phyloP scores from a whole-genome alignment of 2,113 vertebrate genomes.

The Neotragus moschatus region DNA sequence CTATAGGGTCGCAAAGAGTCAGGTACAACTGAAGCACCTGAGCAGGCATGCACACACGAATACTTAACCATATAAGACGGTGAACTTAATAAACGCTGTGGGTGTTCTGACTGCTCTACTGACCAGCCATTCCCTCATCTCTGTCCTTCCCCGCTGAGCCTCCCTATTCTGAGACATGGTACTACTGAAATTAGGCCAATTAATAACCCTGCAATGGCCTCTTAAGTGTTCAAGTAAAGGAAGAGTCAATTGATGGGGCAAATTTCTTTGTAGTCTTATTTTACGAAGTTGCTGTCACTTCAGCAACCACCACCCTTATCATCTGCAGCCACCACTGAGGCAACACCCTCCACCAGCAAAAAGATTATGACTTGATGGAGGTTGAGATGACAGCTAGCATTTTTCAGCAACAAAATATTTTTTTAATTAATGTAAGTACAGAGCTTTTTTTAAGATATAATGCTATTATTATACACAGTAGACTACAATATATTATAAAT shows the following conservation, averaged over 20 bases:
- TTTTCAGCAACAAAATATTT: not conserved
- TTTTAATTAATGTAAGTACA: not conserved
- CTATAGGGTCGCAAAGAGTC: not conserved
- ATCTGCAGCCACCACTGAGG: not conserved
- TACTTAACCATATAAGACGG: not conserved
- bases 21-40: not conserved
- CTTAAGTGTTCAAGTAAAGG: not conserved
- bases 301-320: not conserved
- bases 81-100: not conserved
- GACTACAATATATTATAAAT: not conserved
- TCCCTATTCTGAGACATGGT: not conserved
- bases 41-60: rapidly evolving
- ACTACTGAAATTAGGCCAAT: not conserved
- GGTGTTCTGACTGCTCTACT: not conserved
- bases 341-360: not conserved
- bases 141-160: not conserved
- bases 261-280: not conserved
- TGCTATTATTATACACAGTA: not conserved
- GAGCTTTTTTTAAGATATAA: not conserved
- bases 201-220: not conserved
- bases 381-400: not conserved
- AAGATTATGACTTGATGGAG: not conserved
- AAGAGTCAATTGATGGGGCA: not conserved
- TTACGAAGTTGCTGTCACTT: not conserved
- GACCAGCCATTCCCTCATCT: not conserved